Evolutionary conservation across 2,113 vertebrate species (phyloP), one percentile per base, ranked within the genome.

Genomic region (Cyprinodon brontotheroides): DNA sequence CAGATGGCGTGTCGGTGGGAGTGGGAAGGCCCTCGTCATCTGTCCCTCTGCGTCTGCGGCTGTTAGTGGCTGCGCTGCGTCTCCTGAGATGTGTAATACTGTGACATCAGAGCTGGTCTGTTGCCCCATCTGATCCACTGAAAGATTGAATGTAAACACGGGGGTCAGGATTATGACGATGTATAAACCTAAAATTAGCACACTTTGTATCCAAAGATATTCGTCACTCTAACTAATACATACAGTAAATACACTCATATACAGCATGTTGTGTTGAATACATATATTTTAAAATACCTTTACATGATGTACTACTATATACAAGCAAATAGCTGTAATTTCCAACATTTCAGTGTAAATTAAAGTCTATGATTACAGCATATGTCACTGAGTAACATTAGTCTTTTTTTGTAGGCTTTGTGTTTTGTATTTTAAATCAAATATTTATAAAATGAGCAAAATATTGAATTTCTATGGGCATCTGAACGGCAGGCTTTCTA

Each of bases 1-100:
- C 89, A 90, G 90, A 89, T 91, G 87, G 88, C 53, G 60, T 86
- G 83, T 87, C 84, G 85, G 89, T 82, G 85, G 86, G 89, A 65
- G 88, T 87, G 80, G 89, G 89, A 82, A 86, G 89, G 80, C n/a
- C 82, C 85, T 9, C 80, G 89, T 92, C 86, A 82, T 82, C 77
- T 61, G 78, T 76, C 86, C 69, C 68, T 78, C 86, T 73, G 87
- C 79, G 86, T 47, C 37, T 48, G 39, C 76, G 80, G 81, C 75
- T 41, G 67, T 10, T 79, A 90, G 47, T 87, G 89, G 87, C 86
- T 22, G 59, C 70, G 75, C 78, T 87, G 88, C 88, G 84, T 80
- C 29, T 67, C 60, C 36, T 63, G 83, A 86, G 79, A 83, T 68
- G 83, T 88, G 77, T 80, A 74, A 78, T 41, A 22, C 41, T 0